Evolutionary conservation across 1,140 invertebrate species (phyloP), one percentile per base, ranked within the genome.

Genomic region (Chionoecetes opilio): DNA sequence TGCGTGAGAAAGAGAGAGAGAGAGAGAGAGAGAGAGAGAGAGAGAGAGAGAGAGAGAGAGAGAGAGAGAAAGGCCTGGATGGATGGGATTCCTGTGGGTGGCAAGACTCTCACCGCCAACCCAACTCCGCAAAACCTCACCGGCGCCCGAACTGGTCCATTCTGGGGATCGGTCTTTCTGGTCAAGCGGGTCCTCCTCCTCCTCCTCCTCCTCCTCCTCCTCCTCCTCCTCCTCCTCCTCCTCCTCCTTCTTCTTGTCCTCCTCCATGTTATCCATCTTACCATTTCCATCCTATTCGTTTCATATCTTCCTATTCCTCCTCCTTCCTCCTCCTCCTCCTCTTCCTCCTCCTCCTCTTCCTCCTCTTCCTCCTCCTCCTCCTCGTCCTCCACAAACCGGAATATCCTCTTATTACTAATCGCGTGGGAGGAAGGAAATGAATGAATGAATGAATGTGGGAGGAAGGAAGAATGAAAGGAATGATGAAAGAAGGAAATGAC

Each of bases 31-130:
- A 86, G 84, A 86, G 84, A 86, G 14, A 85, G 84, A 85, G 84
- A 85, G 84, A 85, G 84, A 85, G 84, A 85, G 84, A 85, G 84
- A 85, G 84, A 85, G 84, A 85, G 84, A 85, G 84, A 85, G 84
- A 85, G 84, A 85, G 84, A 85, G 26, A 26, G 26, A 31, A 31
- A 21, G 0, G 84, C 29, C 35, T 86, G 84, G 32, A 75, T 75
- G 63, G 63, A 75, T 75, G 63, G 63, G 63, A 75, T 75, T 75
- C 63, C 63, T 75, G 63, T 75, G 63, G 63, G 63, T 75, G 63
- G 63, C 63, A 8, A 26, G 21, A 26, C 63, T 75, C 63, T n/a
- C 63, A 75, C 63, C 63, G 8, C 37, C n/a, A 5, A 53, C 46
- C 46, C 46, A 17, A n/a, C 46, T 17, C 46, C 46, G 0, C 46